Evolutionary conservation across 53 echinoderm and acorn worm species (phyloP).

Genomic region (Apostichopus leukothele): DNA sequence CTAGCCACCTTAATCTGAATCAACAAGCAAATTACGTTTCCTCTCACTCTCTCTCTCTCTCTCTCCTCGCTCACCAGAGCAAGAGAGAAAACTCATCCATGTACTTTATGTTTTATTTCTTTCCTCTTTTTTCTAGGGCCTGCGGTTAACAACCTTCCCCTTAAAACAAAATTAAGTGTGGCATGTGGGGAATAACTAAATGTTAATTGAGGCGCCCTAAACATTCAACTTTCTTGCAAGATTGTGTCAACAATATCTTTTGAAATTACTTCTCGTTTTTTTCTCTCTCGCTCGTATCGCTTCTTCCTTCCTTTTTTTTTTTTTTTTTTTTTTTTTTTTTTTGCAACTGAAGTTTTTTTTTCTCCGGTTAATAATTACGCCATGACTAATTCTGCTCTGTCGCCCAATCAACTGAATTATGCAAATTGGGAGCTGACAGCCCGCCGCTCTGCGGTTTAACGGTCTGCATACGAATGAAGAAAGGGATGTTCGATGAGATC

Average conservation of each 20-base stretch:
- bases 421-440: constrained; percentile 13
- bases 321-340: not conserved
- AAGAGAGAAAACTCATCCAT: not conserved
- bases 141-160: constrained; percentile 3
- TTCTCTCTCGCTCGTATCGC: not conserved
- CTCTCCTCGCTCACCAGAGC: not conserved
- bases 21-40: constrained; percentile 5
- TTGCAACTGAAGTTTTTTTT: not conserved
- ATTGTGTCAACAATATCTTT: not conserved
- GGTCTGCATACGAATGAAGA: not conserved
- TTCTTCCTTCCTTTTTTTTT: not conserved
- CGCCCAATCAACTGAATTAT: constrained; percentile 43
- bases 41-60: not conserved
- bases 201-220: not conserved
- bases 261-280: not conserved
- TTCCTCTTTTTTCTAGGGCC: not conserved
- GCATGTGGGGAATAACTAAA: not conserved
- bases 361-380: not conserved
- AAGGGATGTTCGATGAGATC: not conserved
- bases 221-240: not conserved
- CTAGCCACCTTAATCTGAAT: constrained; percentile 7
- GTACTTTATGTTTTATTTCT: not conserved
- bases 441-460: constrained; percentile 25
- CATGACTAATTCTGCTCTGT: constrained; percentile 33
- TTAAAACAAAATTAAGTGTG: not conserved